Evolutionary conservation across 2,888 invertebrate species (phyloP).

Genomic region (Teinopalpus imperialis): DNA sequence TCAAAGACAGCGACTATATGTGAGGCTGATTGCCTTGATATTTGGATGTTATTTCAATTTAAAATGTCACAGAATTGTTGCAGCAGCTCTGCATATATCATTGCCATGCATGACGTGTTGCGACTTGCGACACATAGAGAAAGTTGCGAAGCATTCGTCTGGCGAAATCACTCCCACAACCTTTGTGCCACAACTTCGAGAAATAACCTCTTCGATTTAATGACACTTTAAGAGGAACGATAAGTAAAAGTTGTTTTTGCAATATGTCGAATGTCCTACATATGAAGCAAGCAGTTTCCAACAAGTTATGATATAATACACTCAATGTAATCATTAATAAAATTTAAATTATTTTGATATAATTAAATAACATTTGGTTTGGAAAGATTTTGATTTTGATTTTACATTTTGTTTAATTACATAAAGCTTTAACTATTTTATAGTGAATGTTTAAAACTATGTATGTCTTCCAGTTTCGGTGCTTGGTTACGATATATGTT

Average conservation of each 20-base stretch:
- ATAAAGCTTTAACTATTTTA: no score
- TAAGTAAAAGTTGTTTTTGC: constrained; percentile 67
- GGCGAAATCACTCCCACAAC: constrained; percentile 78
- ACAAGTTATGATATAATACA: constrained; percentile 10
- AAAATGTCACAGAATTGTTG: constrained; percentile 54
- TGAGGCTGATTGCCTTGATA: constrained; percentile 69
- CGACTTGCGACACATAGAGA: constrained; percentile 73
- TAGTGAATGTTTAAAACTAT: no score
- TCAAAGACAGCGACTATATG: constrained; percentile 42
- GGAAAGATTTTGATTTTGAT: no score
- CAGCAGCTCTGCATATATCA: constrained; percentile 28
- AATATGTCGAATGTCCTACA: constrained; percentile 21
- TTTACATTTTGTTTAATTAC: no score
- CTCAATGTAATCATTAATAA: background rate
- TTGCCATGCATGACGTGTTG: constrained; percentile 40
- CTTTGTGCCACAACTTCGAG: constrained; percentile 69
- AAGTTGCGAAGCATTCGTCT: constrained; percentile 59
- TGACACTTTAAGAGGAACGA: constrained; percentile 48
- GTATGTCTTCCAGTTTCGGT: no score
- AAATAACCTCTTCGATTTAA: constrained; percentile 56
- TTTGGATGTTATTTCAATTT: constrained; percentile 54
- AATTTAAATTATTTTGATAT: no score
- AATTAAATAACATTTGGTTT: no score
- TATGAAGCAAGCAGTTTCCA: constrained; percentile 8
- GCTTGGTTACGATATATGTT: no score